Evolutionary conservation across 2,888 invertebrate species (phyloP).

Genomic region (Leucozona laternaria): DNA sequence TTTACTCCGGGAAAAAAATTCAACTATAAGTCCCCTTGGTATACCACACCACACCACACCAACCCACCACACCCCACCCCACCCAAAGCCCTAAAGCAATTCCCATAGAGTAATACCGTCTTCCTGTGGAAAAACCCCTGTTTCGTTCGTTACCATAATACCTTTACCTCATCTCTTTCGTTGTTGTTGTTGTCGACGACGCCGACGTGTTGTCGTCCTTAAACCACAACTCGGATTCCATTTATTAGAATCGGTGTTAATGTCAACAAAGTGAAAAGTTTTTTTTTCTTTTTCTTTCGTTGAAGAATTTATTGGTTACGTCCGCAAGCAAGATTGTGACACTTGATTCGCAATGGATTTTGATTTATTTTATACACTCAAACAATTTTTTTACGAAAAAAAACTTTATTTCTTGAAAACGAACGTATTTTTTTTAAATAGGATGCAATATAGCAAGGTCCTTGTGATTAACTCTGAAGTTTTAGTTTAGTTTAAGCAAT

Average conservation of each 20-base stretch:
- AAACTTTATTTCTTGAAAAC: too few species aligned
- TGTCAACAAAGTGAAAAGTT: conserved; percentile 57
- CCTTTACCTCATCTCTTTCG: not conserved
- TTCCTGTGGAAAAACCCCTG: not conserved
- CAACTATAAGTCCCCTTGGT: not conserved
- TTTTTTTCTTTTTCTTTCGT: too few species aligned
- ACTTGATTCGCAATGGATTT: conserved; percentile 45
- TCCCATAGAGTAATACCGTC: not conserved
- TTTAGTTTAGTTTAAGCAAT: too few species aligned
- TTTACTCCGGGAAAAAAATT: not conserved
- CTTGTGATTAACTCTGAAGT: too few species aligned
- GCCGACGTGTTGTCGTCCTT: conserved; percentile 5
- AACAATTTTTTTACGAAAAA: not conserved
- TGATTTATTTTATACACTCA: conserved; percentile 35
- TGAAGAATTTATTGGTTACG: conserved; percentile 56
- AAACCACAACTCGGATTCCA: conserved; percentile 39
- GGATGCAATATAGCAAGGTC: too few species aligned
- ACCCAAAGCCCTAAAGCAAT: not conserved
- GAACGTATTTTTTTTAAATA: too few species aligned
- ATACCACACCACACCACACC: not conserved
- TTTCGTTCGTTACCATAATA: not conserved
- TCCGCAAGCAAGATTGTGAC: conserved; percentile 39
- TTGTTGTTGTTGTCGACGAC: not conserved
- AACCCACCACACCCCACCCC: not conserved
- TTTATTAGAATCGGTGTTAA: conserved; percentile 57